Evolutionary conservation across 1,140 invertebrate species (phyloP), one percentile per base, ranked within the genome.

Genomic region (Drosophila burlai): DNA sequence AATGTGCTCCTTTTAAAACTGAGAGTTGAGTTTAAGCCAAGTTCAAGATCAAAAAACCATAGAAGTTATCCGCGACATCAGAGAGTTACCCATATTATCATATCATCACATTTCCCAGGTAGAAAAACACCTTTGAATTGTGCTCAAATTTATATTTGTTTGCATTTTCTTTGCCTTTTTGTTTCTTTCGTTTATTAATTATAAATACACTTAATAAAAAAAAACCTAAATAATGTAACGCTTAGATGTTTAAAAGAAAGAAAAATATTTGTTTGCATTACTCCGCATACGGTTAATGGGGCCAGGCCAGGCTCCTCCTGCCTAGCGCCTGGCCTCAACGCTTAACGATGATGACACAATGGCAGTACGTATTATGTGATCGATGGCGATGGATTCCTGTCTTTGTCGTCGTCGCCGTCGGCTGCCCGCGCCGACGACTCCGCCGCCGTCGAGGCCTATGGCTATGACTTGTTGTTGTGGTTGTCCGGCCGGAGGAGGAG

Each of bases 171-270:
- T 67, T 42, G 81, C 52, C 60, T 89, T 68, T 72, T 74, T 49
- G 36, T 58, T 80, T 79, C 11, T 54, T 80, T 82, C 63, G 60
- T 83, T 76, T 84, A 83, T 87, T 87, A 89, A 90, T 89, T 89
- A 89, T 89, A 89, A 89, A 89, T 89, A 89, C 84, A 89, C 83
- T 90, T 90, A 89, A 89, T 90, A 89, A 83, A 87, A 87, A 85
- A 89, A 84, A 83, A 84, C 85, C 84, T 90, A 89, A 89, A 89
- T 89, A 84, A 90, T 89, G 85, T 89, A 89, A 89, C 84, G 84
- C 77, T 83, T 87, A 87, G 81, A 87, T 89, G 74, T 84, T 76
- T 73, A 75, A 81, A 89, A 81, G 63, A 81, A 89, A 90, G 55
- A 78, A 76, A 78, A 89, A 75, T 74, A 75, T 73, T 74, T 24